Evolutionary conservation across 2,888 invertebrate genomes (phyloP), one percentile per base, ranked within the genome.

Genomic region (Ornithoptera alexandrae): DNA sequence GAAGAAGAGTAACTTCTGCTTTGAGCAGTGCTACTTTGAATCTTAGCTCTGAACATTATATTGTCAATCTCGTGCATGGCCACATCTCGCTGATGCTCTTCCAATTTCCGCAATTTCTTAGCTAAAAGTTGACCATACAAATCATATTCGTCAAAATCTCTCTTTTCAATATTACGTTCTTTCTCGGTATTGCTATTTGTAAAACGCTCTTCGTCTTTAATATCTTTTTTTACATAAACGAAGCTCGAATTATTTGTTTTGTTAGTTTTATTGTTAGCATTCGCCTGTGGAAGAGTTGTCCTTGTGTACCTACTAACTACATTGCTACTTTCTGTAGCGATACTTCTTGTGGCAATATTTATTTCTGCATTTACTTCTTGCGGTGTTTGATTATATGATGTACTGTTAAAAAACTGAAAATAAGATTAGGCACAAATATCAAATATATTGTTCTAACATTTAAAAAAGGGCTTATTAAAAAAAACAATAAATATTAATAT

Each of bases 31-130:
- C 74, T 72, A 36, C 78, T 82, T 67, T 86, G 81, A 82, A 88
- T 89, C 82, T 88, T 90, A 17, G 84, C 86, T 62, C 84, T 85
- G 78, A 89, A 91, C 84, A 91, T 86, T 57, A 91, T 85, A 71
- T 88, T 89, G 71, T 92, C 91, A 15, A 92, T 90, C 70, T 92
- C 90, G 67, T 92, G 90, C 91, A 92, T 91, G 5, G 88, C 87
- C 22, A 87, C 74, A 72, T 92, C 91, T 4, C 92, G 82, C 71
- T 91, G 87, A 46, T 84, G 82, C 75, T 91, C 92, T 61, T 90
- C 86, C 59, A 92, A 73, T 74, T 87, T 90, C 72, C 86, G 84
- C 62, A 93, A 74, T 74, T 92, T 93, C 71, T 87, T 92, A 2
- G 89, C 91, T 65, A 93, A 75, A 12, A 93, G 78, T 75, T 87